Evolutionary conservation across 2,113 vertebrate genomes (phyloP), one percentile per base, ranked within the genome.

Genomic region (Aptenodytes forsteri): DNA sequence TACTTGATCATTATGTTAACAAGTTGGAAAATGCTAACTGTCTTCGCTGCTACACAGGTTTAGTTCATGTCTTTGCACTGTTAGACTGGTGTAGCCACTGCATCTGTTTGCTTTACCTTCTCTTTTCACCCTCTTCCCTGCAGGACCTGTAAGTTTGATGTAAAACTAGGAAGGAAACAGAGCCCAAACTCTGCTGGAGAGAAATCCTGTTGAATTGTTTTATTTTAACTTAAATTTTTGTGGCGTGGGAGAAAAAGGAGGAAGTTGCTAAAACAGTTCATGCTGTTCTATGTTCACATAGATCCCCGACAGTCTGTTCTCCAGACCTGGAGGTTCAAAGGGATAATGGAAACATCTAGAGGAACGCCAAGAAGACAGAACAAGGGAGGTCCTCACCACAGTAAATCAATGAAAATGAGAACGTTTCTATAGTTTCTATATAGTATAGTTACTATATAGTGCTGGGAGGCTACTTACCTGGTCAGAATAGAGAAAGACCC

Each of bases 21-120:
- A 76, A 67, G 77, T 36, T 87, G 59, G 73, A 82, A 95, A 95
- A 95, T 72, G 59, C 38, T 52, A 78, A 42, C 62, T 83, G 59
- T 70, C 42, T 88, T n/a, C 0, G 1, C 66, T 1, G 7, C 54
- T 70, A 15, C 47, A 47, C 49, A n/a, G 44, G 12, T 64, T 86
- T 86, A 55, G n/a, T 64, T 94, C 25, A 4, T 79, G 66, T 84
- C 58, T 83, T 80, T 78, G 65, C 67, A 22, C 64, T 75, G 87
- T 75, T 90, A 87, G 69, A 87, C 79, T 89, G 87, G 59, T 2
- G 11, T 49, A 77, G 55, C 40, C 64, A 36, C 42, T 66, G 52
- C 32, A 46, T 79, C 72, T 92, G 29, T 47, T 95, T 93, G 54
- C 38, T 95, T 93, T 94, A 83, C 78, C 44, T 89, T 86, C 69